Conservation (phyloP, 2,113 vertebrate genomes). For the Myanophis thanlyinensis region DNA sequence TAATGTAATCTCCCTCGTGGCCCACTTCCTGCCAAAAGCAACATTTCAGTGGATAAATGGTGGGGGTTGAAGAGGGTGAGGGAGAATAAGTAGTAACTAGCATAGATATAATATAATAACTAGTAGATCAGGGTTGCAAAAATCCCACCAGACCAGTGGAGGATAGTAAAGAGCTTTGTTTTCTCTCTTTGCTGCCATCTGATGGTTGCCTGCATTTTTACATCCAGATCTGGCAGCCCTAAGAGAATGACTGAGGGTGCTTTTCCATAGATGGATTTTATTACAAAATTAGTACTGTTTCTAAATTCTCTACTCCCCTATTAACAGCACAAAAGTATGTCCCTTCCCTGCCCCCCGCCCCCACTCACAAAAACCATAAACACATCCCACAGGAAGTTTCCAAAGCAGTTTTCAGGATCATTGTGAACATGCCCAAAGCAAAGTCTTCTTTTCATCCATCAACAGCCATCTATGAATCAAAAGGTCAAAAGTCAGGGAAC, state of each 20-base stretch:
- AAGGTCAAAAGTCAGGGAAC: constrained; percentile 63
- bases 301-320: neutral
- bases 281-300: neutral
- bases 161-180: neutral
- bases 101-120: too few relatives aligned
- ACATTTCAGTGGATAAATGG: constrained; percentile 67
- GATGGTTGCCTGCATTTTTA: neutral
- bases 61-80: constrained; percentile 38
- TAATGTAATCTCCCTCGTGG: constrained; percentile 68
- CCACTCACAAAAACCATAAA: neutral
- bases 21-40: constrained; percentile 67
- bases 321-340: neutral
- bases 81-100: constrained; percentile 45
- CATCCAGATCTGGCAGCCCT: neutral
- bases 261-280: neutral
- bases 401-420: neutral
- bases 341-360: too few relatives aligned
- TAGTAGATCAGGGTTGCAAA: neutral
- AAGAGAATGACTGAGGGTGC: constrained; percentile 11
- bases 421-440: constrained; percentile 32
- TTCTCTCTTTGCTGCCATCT: neutral
- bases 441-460: constrained; percentile 63
- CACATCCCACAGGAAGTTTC: neutral
- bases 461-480: constrained; percentile 54
- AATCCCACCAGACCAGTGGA: neutral